Evolutionary conservation across 2,888 invertebrate genomes (phyloP).

Genomic region (Drosophila paucipuncta): DNA sequence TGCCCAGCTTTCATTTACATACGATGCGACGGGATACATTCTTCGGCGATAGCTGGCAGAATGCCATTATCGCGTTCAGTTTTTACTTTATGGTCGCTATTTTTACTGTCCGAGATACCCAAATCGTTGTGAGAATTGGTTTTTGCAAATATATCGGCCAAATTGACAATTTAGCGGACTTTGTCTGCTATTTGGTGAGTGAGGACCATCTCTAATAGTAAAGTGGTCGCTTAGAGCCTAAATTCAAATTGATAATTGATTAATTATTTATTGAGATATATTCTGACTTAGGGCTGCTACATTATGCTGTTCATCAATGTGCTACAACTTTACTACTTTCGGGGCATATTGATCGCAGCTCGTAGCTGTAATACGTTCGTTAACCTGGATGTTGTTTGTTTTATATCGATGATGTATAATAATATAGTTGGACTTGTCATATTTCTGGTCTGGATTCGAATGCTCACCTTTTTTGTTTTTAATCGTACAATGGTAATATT

Average conservation of each 20-base stretch:
- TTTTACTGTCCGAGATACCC: background rate
- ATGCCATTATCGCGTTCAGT: background rate
- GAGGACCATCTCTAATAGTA: background rate
- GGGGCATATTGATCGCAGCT: background rate
- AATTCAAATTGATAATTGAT: background rate
- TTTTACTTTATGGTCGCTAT: slow-evolving; percentile 6
- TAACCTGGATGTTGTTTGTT: slow-evolving; percentile 40
- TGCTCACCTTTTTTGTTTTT: slow-evolving; percentile 45
- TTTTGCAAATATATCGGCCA: slow-evolving; percentile 11
- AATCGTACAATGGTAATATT: slow-evolving; percentile 62
- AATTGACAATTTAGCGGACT: slow-evolving; percentile 17
- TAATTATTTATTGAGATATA: background rate
- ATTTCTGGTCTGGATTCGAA: slow-evolving; percentile 56
- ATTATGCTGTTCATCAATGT: slow-evolving; percentile 18
- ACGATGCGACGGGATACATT: slow-evolving; percentile 15
- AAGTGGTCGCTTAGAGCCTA: background rate
- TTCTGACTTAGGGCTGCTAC: slow-evolving; percentile 16
- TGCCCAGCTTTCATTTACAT: slow-evolving; percentile 2
- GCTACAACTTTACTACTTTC: slow-evolving; percentile 10
- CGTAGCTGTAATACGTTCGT: slow-evolving; percentile 14
- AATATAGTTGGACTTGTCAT: slow-evolving; percentile 38
- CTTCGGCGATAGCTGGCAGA: background rate
- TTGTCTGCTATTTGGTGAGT: slow-evolving; percentile 22
- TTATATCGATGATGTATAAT: slow-evolving; percentile 19
- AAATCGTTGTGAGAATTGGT: background rate